phyloP scores from a whole-genome alignment of 1,140 invertebrate species.

The Latrodectus geometricus region DNA sequence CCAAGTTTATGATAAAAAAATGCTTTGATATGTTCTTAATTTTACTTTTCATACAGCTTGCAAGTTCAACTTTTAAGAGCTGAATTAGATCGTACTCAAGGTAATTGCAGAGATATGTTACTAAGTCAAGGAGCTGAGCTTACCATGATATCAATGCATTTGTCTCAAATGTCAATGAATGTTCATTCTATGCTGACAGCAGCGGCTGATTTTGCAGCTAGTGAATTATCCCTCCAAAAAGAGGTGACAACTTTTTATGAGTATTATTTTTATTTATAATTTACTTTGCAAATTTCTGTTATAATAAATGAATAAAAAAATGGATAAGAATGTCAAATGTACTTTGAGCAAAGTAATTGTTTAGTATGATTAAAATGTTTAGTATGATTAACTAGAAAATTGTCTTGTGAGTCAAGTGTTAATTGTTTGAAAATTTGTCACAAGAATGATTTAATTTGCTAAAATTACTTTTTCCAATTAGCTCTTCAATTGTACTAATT shows the following conservation, averaged over 20 bases:
- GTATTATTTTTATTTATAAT: no score
- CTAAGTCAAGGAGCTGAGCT: constrained; percentile 60
- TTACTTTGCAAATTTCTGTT: no score
- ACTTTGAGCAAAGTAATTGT: no score
- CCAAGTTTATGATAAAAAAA: neutral
- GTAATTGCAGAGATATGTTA: constrained; percentile 52
- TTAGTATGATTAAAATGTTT: no score
- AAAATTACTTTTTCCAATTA: no score
- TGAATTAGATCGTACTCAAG: constrained; percentile 53
- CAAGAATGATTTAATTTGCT: no score
- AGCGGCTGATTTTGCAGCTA: constrained; percentile 57
- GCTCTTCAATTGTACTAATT: no score
- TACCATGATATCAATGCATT: constrained; percentile 53
- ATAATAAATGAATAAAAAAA: no score
- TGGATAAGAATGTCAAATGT: no score
- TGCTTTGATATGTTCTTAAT: neutral
- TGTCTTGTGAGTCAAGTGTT: no score
- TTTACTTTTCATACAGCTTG: constrained; percentile 19
- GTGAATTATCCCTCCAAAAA: constrained; percentile 50
- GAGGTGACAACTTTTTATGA: constrained; percentile 16
- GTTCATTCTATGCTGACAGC: constrained; percentile 35
- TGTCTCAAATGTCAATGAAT: constrained; percentile 48
- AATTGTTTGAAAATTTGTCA: no score
- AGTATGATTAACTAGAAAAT: no score
- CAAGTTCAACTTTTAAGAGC: constrained; percentile 50